These are phyloP conservation scores for Oophaga sylvatica DNA, from an alignment of 2,797 vertebrate genomes.

Conservation along the genomic window DNA sequence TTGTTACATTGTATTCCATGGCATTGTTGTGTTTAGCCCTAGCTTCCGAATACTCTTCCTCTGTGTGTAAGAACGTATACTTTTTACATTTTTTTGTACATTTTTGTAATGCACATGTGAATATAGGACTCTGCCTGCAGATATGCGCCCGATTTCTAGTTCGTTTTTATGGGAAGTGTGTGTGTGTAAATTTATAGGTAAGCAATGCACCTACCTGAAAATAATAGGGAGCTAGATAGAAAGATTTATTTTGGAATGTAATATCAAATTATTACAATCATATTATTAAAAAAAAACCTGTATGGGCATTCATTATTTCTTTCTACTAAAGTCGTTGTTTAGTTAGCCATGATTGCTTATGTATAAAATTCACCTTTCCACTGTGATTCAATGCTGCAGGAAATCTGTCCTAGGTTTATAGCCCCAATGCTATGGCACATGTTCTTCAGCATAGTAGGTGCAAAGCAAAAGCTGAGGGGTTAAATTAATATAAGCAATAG, in stretches of 20 bases:
- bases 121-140: conserved; percentile 43
- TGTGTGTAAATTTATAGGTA: conserved; percentile 30
- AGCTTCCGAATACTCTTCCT: conserved; percentile 27
- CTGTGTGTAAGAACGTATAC: conserved; percentile 15
- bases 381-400: conserved; percentile 38
- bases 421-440: not conserved
- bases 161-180: conserved; percentile 12
- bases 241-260: conserved; percentile 53
- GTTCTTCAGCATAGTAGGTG: not conserved
- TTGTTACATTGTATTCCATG: not conserved
- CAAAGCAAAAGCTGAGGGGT: not conserved
- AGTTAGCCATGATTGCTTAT: conserved; percentile 23
- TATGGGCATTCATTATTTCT: conserved; percentile 13
- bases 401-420: not conserved
- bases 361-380: conserved; percentile 35
- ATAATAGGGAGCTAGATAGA: conserved; percentile 22
- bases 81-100: conserved; percentile 39
- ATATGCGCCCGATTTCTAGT: conserved; percentile 17
- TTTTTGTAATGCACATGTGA: conserved; percentile 53
- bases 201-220: not conserved
- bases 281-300: not conserved
- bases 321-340: conserved; percentile 15
- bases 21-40: conserved; percentile 30
- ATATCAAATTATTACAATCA: conserved; percentile 15
- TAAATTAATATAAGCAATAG: not conserved